Conservation (phyloP, 2,113 vertebrate species). For the Anolis sagrei region DNA sequence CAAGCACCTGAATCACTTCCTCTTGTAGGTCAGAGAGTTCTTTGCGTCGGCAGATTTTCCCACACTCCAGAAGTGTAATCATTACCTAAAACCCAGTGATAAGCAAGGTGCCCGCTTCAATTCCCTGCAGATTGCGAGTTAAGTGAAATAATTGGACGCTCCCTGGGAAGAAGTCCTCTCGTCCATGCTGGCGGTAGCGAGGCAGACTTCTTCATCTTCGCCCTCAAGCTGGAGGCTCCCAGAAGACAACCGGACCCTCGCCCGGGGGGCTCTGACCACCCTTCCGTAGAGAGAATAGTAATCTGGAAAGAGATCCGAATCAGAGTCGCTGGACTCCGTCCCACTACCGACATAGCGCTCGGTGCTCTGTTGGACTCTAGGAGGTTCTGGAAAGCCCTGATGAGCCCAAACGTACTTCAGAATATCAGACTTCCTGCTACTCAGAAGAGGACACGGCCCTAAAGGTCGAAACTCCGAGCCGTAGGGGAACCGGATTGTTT, state of each 20-base stretch:
- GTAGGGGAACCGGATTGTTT: slow-evolving; percentile 80
- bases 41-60: not conserved
- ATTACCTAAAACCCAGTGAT: not conserved
- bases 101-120: not conserved
- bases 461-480: slow-evolving; percentile 90
- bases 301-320: slow-evolving; percentile 86
- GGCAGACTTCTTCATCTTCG: slow-evolving; percentile 81
- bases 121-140: slow-evolving; percentile 3
- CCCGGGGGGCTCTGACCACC: slow-evolving; percentile 72
- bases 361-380: slow-evolving; percentile 60
- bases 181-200: slow-evolving; percentile 42
- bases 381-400: slow-evolving; percentile 69
- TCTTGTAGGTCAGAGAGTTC: not conserved
- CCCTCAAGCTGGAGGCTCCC: slow-evolving; percentile 94
- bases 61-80: not conserved
- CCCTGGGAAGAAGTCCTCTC: slow-evolving; percentile 52
- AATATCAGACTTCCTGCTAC: slow-evolving; percentile 68
- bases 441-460: slow-evolving; percentile 87
- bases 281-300: slow-evolving; percentile 79
- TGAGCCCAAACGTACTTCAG: slow-evolving; percentile 71
- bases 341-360: slow-evolving; percentile 77
- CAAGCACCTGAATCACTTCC: not conserved
- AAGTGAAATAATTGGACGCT: slow-evolving; percentile 69
- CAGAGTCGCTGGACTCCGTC: slow-evolving; percentile 88
- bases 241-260: slow-evolving; percentile 88